Conservation (phyloP, 1,140 invertebrate species). For the Hyles euphorbiae region DNA sequence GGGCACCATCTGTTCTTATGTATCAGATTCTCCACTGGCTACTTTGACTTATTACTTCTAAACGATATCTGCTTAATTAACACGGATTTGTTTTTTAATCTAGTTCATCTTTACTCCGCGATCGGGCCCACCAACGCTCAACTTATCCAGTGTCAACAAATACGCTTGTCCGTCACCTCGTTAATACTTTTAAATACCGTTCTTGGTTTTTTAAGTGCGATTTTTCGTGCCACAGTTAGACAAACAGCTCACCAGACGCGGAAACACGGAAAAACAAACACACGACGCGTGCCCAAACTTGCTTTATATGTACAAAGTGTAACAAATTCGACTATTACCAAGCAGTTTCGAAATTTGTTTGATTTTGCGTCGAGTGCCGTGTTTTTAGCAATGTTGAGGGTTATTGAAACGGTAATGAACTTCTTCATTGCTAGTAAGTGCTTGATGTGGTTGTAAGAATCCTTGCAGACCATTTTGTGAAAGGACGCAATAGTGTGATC, state of each 20-base stretch:
- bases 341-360: constrained; percentile 2
- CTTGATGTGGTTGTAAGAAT: too few relatives aligned
- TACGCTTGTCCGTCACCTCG: constrained; percentile 50
- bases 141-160: constrained; percentile 50
- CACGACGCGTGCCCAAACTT: constrained; percentile 23
- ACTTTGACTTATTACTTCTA: too few relatives aligned
- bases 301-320: constrained; percentile 13
- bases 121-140: constrained; percentile 35
- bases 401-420: too few relatives aligned
- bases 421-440: too few relatives aligned
- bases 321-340: constrained; percentile 10
- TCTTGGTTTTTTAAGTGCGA: constrained; percentile 29
- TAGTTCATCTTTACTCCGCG: too few relatives aligned
- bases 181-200: constrained; percentile 51
- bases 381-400: neutral
- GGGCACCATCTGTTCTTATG: too few relatives aligned
- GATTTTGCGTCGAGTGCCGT: constrained; percentile 1
- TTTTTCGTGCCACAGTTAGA: constrained; percentile 28
- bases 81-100: too few relatives aligned
- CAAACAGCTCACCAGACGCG: constrained; percentile 42
- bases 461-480: too few relatives aligned
- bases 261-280: constrained; percentile 45
- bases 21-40: too few relatives aligned
- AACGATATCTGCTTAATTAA: too few relatives aligned
- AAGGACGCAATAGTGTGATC: too few relatives aligned